Percentiles rank a stretch among this genome's conserved stretches.
These are phyloP conservation scores for Propithecus deckenii DNA, from an alignment of 2,797 vertebrate species.

Conservation along the genomic window DNA sequence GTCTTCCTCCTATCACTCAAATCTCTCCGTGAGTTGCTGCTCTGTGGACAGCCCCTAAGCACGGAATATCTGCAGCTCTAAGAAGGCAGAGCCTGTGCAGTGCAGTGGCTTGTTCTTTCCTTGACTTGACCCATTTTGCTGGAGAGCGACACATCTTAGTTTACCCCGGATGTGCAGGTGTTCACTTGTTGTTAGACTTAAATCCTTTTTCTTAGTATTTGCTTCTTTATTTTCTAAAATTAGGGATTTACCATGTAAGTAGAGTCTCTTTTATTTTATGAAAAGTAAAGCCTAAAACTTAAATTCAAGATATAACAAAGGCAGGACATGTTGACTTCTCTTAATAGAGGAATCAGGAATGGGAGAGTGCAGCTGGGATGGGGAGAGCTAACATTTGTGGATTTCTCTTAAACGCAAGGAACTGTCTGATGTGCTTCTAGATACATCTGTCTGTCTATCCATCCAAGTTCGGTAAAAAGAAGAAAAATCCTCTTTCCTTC, in stretches of 20 bases:
- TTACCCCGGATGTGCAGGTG: not conserved
- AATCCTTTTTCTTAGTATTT: not conserved
- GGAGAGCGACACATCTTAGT: not conserved
- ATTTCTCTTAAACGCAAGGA: not conserved
- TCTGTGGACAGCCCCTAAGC: rapidly evolving
- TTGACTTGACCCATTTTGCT: not conserved
- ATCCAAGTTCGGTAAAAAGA: not conserved
- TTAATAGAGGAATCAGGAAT: no score
- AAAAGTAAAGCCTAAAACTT: not conserved
- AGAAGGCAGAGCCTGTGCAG: not conserved
- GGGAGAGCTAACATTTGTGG: no score
- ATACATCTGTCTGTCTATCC: not conserved
- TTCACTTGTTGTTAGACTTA: not conserved
- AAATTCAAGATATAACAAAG: not conserved
- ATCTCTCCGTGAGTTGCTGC: not conserved
- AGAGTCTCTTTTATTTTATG: not conserved
- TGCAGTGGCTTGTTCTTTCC: not conserved
- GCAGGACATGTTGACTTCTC: not conserved
- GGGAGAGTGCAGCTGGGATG: not conserved
- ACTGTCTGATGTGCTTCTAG: not conserved
- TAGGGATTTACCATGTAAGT: not conserved
- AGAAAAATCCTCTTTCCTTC: not conserved
- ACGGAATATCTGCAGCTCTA: not conserved
- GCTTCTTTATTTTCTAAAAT: not conserved
- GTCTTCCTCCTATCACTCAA: not conserved